A percentile compares a stretch with the other conserved stretches of the same genome.
These are phyloP conservation scores for Limnodromus scolopaceus DNA, from an alignment of 2,797 vertebrate species.

Conservation along the genomic window DNA sequence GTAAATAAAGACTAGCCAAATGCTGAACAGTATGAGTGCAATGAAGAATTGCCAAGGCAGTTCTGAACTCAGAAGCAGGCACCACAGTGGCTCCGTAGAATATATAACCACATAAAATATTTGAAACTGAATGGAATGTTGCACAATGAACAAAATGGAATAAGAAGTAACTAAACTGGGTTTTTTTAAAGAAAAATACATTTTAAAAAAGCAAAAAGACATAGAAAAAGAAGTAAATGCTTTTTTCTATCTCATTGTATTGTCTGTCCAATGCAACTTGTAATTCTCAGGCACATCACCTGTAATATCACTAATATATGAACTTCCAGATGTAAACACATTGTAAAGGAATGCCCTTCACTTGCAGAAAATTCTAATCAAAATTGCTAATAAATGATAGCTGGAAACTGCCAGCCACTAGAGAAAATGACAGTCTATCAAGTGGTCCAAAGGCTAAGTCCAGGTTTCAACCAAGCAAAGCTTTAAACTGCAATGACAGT, in stretches of 20 bases:
- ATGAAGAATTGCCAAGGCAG: background rate
- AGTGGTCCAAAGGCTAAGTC: background rate
- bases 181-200: accelerated
- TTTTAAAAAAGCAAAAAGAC: background rate
- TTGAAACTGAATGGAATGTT: background rate
- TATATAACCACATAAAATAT: background rate
- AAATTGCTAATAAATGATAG: background rate
- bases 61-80: background rate
- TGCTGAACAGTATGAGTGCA: background rate
- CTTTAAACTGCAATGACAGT: background rate
- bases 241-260: background rate
- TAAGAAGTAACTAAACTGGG: background rate
- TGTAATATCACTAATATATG: background rate
- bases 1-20: background rate
- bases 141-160: background rate
- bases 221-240: background rate
- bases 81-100: background rate
- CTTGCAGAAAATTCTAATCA: background rate
- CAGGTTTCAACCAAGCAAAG: background rate
- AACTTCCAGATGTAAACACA: background rate
- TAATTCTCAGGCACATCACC: background rate
- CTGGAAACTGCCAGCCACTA: background rate
- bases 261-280: background rate
- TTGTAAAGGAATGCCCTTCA: background rate
- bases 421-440: accelerated